Evolutionary conservation across 2,113 vertebrate species (phyloP).

Genomic region (Myiozetetes cayanensis): DNA sequence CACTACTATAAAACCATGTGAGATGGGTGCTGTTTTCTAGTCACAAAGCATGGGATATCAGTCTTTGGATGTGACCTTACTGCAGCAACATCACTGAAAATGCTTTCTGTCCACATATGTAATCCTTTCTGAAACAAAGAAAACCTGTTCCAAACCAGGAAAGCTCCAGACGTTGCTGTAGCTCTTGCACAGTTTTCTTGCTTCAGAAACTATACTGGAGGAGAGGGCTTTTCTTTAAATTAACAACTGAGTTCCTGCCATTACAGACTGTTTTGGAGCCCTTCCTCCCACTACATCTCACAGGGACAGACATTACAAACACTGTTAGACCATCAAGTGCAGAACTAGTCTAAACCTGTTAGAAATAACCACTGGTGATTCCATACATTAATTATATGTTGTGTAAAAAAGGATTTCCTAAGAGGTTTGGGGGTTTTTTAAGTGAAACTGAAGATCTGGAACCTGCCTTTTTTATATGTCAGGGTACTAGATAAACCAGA

Average conservation of each 20-base stretch:
- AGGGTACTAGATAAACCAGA: neutral
- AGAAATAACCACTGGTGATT: neutral
- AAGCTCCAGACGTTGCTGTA: neutral
- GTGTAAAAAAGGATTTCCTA: conserved; percentile 18
- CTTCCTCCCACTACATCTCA: neutral
- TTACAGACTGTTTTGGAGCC: neutral
- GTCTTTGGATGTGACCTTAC: neutral
- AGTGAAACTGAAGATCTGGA: neutral
- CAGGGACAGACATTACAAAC: neutral
- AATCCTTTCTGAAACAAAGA: neutral
- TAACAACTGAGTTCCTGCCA: neutral
- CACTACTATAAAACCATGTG: neutral
- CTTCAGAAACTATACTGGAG: neutral
- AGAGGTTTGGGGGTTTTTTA: neutral
- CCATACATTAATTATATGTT: neutral
- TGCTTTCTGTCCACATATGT: neutral
- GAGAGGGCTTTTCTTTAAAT: neutral
- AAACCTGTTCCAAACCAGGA: neutral
- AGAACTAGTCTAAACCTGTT: conserved; percentile 8
- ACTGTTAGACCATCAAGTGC: neutral
- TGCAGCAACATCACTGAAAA: neutral
- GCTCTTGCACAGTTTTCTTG: neutral
- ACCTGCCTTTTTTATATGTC: neutral
- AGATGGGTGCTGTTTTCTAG: neutral
- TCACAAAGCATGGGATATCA: neutral